Evolutionary conservation across 2,797 vertebrate species (phyloP), one percentile per base, ranked within the genome.

Genomic region (Anableps anableps): DNA sequence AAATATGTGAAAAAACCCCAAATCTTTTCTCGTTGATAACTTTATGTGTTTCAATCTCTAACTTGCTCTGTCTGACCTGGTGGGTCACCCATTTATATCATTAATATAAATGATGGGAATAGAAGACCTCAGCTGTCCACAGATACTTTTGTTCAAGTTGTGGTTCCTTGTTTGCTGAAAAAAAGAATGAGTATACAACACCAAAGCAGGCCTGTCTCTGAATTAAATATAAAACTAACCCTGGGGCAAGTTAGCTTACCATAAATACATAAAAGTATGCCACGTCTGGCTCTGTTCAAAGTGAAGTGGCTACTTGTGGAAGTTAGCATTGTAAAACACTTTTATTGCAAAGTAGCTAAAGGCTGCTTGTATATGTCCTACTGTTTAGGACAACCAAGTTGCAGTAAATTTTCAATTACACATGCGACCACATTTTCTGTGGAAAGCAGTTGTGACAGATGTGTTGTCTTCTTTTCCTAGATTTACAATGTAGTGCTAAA

Each of bases 11-110:
- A 60, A 13, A 31, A 72, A 31, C 76, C 79, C 72, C 90, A 53
- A 83, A 17, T 1, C 81, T 53, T 43, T 75, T 68, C 78, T 45
- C 74, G 80, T 83, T 83, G 9, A 45, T 21, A 9, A 16, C 7
- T 74, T 72, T 66, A 79, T 81, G 81, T 75, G 88, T 88, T 85
- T 90, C 86, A 75, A 11, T 77, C 88, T 89, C 87, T 43, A 81
- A 78, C 73, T 82, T 45, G 51, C 73, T 74, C 80, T n/a, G 66
- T 82, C 79, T 74, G 84, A 84, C 72, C 82, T 60, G 11, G 50
- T 78, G 80, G 55, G 83, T 77, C 34, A 81, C 58, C 74, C 43
- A 7, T 72, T 77, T 73, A 68, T 51, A 31, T 77, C 81, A 68
- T 85, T 11, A 50, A 55, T 64, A 83, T 80, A 90, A 85, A 89